Conservation (phyloP, 1,140 invertebrate species). For the Linepithema humile region DNA sequence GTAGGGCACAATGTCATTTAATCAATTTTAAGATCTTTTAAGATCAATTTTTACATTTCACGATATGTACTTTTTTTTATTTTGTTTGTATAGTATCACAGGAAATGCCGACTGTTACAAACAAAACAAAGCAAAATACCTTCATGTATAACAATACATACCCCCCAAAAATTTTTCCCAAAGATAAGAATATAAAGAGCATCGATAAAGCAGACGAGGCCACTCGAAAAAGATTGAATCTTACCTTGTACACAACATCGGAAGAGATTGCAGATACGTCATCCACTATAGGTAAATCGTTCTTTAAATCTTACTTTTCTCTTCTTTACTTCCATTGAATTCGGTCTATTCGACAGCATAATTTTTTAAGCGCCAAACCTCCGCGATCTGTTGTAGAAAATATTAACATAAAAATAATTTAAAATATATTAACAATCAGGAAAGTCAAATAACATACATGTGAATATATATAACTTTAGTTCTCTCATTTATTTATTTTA, state of each 20-base stretch:
- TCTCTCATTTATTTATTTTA: no score
- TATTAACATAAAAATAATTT: no score
- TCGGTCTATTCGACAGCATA: no score
- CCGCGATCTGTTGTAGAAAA: no score
- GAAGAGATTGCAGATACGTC: not conserved
- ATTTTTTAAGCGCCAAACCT: no score
- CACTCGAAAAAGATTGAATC: not conserved
- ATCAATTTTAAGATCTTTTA: not conserved
- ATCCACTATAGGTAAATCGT: not conserved
- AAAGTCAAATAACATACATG: no score
- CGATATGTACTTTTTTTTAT: not conserved
- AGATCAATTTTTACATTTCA: not conserved
- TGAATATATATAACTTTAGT: no score
- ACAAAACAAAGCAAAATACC: not conserved
- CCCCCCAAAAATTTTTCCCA: conserved; percentile 39
- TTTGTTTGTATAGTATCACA: not conserved
- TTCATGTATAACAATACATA: not conserved
- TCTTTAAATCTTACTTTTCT: not conserved
- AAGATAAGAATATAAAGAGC: conserved; percentile 8
- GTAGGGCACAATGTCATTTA: not conserved
- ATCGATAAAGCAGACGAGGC: not conserved
- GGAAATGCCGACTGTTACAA: not conserved
- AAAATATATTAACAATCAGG: no score
- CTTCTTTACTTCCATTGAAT: no score
- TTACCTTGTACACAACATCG: not conserved